Percentiles rank a stretch among this genome's conserved stretches.
phyloP scores from a whole-genome alignment of 2,113 vertebrate species.

The Marmota flaviventris region DNA sequence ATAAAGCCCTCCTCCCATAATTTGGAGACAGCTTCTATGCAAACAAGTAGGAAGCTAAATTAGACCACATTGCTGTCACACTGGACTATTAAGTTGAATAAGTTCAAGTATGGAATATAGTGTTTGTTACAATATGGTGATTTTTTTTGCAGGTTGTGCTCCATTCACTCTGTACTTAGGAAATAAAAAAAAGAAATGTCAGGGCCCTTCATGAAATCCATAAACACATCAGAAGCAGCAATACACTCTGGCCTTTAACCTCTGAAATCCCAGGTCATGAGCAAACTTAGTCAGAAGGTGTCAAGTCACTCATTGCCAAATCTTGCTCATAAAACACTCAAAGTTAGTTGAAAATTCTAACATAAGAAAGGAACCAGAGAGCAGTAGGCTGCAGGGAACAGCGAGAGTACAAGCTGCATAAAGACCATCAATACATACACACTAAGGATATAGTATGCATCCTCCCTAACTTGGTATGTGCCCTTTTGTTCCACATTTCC shows the following conservation, averaged over 20 bases:
- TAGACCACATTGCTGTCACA: background rate
- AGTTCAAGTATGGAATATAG: background rate
- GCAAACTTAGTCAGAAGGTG: conserved; percentile 55
- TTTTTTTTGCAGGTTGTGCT: conserved; percentile 21
- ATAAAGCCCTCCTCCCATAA: background rate
- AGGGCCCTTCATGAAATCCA: conserved; percentile 47
- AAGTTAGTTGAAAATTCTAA: conserved; percentile 49
- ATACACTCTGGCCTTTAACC: conserved; percentile 49
- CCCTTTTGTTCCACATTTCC: background rate
- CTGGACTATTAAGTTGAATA: background rate
- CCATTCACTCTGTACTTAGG: conserved; percentile 36
- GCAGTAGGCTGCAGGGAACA: background rate
- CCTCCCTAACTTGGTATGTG: background rate
- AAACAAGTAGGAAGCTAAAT: background rate
- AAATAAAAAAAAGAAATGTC: background rate
- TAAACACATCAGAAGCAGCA: conserved; percentile 52
- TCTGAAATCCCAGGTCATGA: conserved; percentile 48
- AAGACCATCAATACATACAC: background rate
- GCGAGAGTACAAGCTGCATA: background rate
- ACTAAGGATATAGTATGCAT: background rate
- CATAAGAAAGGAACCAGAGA: conserved; percentile 43
- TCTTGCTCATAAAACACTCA: conserved; percentile 58
- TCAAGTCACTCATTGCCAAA: conserved; percentile 31
- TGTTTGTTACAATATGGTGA: background rate
- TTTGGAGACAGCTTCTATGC: conserved; percentile 16